Evolutionary conservation across 2,797 vertebrate species (phyloP).

Genomic region (Trichosurus vulpecula): DNA sequence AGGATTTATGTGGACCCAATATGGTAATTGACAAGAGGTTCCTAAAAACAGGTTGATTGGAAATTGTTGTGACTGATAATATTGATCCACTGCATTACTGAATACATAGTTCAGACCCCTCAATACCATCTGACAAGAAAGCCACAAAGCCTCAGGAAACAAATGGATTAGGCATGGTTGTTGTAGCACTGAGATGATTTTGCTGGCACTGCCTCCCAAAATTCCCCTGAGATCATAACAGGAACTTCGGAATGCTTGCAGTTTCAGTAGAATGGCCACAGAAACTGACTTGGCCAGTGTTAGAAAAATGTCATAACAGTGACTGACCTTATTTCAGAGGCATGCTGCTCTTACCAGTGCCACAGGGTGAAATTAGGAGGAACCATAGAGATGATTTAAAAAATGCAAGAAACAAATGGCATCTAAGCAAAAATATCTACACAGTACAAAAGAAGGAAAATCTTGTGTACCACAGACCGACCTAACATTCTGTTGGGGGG

Average conservation of each 20-base stretch:
- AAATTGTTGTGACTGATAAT: background rate
- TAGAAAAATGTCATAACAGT: background rate
- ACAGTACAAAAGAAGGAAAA: conserved; percentile 1
- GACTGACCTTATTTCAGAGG: conserved; percentile 44
- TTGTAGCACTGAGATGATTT: background rate
- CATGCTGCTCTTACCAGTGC: background rate
- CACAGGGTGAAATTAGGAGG: conserved; percentile 3
- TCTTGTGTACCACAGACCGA: background rate
- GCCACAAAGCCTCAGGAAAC: conserved; percentile 38
- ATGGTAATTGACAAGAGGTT: conserved; percentile 17
- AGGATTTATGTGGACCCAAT: background rate
- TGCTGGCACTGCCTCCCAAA: conserved; percentile 11
- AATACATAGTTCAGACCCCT: background rate
- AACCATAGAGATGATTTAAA: conserved; percentile 10
- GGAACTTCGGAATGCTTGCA: conserved; percentile 22
- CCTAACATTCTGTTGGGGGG: background rate
- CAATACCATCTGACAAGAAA: conserved; percentile 27
- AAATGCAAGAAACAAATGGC: conserved; percentile 2
- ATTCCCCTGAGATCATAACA: background rate
- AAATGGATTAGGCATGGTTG: conserved; percentile 21
- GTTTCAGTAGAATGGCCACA: conserved; percentile 22
- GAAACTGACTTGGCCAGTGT: conserved; percentile 27
- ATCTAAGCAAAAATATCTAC: conserved; percentile 27
- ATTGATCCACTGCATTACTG: conserved; percentile 12
- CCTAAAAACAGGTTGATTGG: conserved; percentile 18